These are phyloP conservation scores for Thaumatotibia leucotreta DNA, from an alignment of 1,140 invertebrate genomes.

Conservation along the genomic window DNA sequence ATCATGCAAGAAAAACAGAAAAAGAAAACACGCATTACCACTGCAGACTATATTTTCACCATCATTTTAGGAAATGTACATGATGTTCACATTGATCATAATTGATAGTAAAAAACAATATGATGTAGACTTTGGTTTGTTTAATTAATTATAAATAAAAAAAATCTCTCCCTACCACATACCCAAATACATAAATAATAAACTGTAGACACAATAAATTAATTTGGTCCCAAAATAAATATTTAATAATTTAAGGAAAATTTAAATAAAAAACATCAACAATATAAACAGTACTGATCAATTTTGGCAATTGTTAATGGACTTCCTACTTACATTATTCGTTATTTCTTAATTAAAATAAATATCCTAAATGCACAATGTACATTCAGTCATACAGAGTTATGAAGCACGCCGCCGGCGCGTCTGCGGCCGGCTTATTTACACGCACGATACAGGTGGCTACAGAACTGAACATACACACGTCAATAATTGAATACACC, in stretches of 20 bases:
- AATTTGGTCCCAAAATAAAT: slow-evolving; percentile 76
- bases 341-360: slow-evolving; percentile 66
- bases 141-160: slow-evolving; percentile 73
- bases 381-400: slow-evolving; percentile 52
- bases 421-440: slow-evolving; percentile 51
- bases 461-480: slow-evolving; percentile 50
- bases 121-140: slow-evolving; percentile 73
- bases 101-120: slow-evolving; percentile 54
- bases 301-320: slow-evolving; percentile 73
- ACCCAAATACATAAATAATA: slow-evolving; percentile 66
- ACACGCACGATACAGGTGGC: slow-evolving; percentile 45
- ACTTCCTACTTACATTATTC: slow-evolving; percentile 60
- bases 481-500: slow-evolving; percentile 47
- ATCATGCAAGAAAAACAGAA: slow-evolving; percentile 1
- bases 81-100: slow-evolving; percentile 42
- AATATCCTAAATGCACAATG: slow-evolving; percentile 58
- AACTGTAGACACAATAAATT: slow-evolving; percentile 69
- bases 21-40: slow-evolving; percentile 35
- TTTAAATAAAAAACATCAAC: slow-evolving; percentile 63
- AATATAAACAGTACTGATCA: slow-evolving; percentile 62
- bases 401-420: slow-evolving; percentile 39
- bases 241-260: slow-evolving; percentile 69
- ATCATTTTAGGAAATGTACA: slow-evolving; percentile 47
- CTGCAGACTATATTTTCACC: slow-evolving; percentile 48
- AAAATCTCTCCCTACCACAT: slow-evolving; percentile 66